A percentile compares a stretch with the other conserved stretches of the same genome.
These are phyloP conservation scores for Hippocampus zosterae DNA, from an alignment of 2,113 vertebrate genomes.

Conservation along the genomic window DNA sequence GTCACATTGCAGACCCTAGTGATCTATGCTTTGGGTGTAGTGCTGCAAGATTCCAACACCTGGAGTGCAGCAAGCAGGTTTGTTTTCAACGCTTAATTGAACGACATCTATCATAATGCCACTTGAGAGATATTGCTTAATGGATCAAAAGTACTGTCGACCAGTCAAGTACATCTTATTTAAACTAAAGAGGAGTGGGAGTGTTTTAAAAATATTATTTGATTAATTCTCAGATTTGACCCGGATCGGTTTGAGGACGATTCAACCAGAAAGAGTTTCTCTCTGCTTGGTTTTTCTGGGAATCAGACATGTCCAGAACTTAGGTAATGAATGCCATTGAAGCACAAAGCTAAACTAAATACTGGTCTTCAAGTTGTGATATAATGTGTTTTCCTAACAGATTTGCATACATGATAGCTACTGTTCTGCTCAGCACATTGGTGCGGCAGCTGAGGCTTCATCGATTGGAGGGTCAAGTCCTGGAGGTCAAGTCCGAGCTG, in stretches of 20 bases:
- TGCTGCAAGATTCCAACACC: slow-evolving; percentile 84
- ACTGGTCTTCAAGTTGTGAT: not conserved
- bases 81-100: not conserved
- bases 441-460: slow-evolving; percentile 79
- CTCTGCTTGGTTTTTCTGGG: slow-evolving; percentile 89
- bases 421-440: slow-evolving; percentile 81
- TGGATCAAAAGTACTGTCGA: not conserved
- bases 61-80: slow-evolving; percentile 88
- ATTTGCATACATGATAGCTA: slow-evolving; percentile 86
- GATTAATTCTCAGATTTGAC: slow-evolving; percentile 77
- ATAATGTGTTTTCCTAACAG: slow-evolving; percentile 55
- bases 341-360: not conserved
- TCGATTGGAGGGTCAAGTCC: slow-evolving; percentile 78
- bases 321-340: slow-evolving; percentile 66
- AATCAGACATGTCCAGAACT: slow-evolving; percentile 88
- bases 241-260: slow-evolving; percentile 88
- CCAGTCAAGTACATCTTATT: not conserved
- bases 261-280: slow-evolving; percentile 77
- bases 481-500: slow-evolving; percentile 87
- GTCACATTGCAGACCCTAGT: slow-evolving; percentile 81
- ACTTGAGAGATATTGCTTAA: not conserved
- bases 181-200: not conserved
- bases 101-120: not conserved
- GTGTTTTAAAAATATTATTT: not conserved
- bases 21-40: slow-evolving; percentile 90